Evolutionary conservation across 1,140 invertebrate species (phyloP), one percentile per base, ranked within the genome.

Genomic region (Lethrus apterus): DNA sequence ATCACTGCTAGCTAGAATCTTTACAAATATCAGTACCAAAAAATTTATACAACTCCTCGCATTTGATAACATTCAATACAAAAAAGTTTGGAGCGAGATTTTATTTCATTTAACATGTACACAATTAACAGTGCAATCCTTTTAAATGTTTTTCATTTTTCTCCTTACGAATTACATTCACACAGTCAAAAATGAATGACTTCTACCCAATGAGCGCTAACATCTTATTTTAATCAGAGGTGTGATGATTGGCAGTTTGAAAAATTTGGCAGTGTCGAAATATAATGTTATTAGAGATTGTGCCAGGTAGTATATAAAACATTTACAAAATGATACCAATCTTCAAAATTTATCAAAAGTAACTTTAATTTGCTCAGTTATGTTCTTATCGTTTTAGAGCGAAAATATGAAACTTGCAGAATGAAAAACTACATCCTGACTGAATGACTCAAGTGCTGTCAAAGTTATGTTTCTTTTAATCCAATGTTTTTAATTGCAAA

Each of bases 231-330:
- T 23, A 42, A 26, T 24, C 18, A 30, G 26, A 30, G 17, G 26
- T 55, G 51, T 54, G 50, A 46, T 50, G 50, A 53, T 57, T 62
- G 60, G 60, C 60, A 63, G 60, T 63, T 51, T 55, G 49, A 60
- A 51, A 57, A 54, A 50, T 54, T 61, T 63, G 62, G 62, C 62
- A 64, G 62, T 64, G 62, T 56, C 51, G 46, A 52, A 15, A 46
- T 24, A 46, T n/a, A 20, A 46, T 24, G 15, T 46, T 34, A 29
- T 23, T 40, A 18, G 18, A 19, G 4, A 17, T 46, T 46, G 31
- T 46, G 20, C 33, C 26, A 3, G 19, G n/a, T 17, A n/a, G 8
- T 29, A 14, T 26, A 26, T 4, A 15, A 11, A 10, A 11, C 14
- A 33, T 10, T 17, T 17, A 11, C 19, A 17, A 8, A 10, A 17